A percentile compares a stretch with the other conserved stretches of the same genome.
phyloP scores from a whole-genome alignment of 2,797 vertebrate genomes.

The Anniella stebbinsi region DNA sequence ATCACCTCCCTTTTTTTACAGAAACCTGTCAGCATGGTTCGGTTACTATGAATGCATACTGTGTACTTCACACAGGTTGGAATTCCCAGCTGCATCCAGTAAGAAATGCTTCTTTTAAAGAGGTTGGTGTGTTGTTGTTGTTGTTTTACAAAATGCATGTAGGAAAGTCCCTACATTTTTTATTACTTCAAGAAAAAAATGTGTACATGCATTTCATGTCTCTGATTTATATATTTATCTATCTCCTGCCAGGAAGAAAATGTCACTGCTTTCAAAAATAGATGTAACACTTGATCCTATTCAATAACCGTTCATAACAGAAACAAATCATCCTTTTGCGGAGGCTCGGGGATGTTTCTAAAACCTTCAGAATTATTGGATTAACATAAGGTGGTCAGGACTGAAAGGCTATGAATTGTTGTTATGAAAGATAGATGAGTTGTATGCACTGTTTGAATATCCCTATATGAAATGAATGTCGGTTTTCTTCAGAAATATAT shows the following conservation, averaged over 20 bases:
- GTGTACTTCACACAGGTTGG: constrained; percentile 33
- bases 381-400: constrained; percentile 25
- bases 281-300: background rate
- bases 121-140: constrained; percentile 22
- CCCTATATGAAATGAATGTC: background rate
- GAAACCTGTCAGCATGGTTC: constrained; percentile 37
- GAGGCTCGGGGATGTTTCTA: background rate
- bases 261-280: constrained; percentile 46
- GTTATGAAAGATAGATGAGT: background rate
- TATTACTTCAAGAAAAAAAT: constrained; percentile 60
- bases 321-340: constrained; percentile 6
- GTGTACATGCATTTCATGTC: constrained; percentile 53
- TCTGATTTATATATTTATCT: constrained; percentile 64
- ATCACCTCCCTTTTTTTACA: constrained; percentile 39
- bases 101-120: constrained; percentile 69
- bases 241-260: constrained; percentile 60
- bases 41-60: constrained; percentile 45
- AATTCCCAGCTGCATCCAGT: background rate
- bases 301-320: background rate
- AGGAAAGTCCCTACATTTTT: constrained; percentile 16
- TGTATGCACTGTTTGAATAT: background rate
- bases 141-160: constrained; percentile 57
- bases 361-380: background rate
- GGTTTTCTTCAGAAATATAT: background rate
- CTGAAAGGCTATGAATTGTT: background rate